Evolutionary conservation across 1,140 invertebrate genomes (phyloP), one percentile per base, ranked within the genome.

Genomic region (Euwallacea similis): DNA sequence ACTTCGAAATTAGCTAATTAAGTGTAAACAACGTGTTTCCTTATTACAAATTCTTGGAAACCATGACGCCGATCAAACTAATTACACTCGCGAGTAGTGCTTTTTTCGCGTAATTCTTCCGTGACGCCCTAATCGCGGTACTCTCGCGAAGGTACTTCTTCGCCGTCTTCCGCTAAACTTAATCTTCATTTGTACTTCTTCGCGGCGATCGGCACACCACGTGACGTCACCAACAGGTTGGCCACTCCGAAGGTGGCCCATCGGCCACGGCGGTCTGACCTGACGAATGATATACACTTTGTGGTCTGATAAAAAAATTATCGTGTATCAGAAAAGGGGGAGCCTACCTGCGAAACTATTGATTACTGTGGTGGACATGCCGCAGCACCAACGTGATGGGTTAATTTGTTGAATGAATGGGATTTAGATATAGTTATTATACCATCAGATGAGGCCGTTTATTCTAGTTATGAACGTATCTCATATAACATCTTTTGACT

Each of bases 171-270:
- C 21, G 33, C 33, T 43, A 13, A 42, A 61, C 59, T 61, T 61
- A 61, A 42, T 61, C 59, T 61, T 61, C 59, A 61, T 33, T 33
- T 33, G 21, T 33, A 33, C 13, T 63, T 63, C 61, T 63, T 63
- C 47, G 63, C 50, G 13, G 63, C 63, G 63, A 16, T 33, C 63
- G 63, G 53, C 16, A 66, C 63, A 50, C 55, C 63, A 66, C 47
- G 63, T 66, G 47, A 66, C 63, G 63, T 66, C 63, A 66, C 47
- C 63, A 66, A 66, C 63, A 66, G 63, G 63, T 66, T 55, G 63
- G 33, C 63, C 63, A 66, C 63, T 66, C 11, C 46, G 63, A 16
- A 66, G 63, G 63, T 66, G 63, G 63, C 47, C 63, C 21, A 33
- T 53, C 50, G 50, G 50, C 50, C 50, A 53, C 50, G 50, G 50